Evolutionary conservation across 2,888 invertebrate genomes (phyloP).

Genomic region (Rhamnusium bicolor): DNA sequence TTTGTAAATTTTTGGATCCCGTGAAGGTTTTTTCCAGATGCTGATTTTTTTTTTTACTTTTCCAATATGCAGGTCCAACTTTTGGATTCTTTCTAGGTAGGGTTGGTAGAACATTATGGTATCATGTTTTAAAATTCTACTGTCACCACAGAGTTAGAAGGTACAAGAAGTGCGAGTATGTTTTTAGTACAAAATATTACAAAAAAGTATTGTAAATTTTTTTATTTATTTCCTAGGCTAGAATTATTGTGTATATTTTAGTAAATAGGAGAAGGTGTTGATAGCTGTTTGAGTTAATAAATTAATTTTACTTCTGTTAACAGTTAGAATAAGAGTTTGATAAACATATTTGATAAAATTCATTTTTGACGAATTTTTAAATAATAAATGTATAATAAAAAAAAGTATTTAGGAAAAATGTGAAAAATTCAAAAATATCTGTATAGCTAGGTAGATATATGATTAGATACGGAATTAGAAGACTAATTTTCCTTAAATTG

Average conservation of each 20-base stretch:
- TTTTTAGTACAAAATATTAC: conserved; percentile 10
- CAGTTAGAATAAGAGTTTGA: background rate
- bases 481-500: conserved; percentile 12
- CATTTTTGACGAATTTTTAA: conserved; percentile 10
- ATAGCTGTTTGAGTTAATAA: background rate
- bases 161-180: background rate
- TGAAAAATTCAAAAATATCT: conserved; percentile 21
- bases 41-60: no score
- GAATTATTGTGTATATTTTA: conserved; percentile 13
- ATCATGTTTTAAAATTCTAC: background rate
- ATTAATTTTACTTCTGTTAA: background rate
- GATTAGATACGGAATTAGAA: conserved; percentile 20
- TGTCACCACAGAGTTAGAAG: background rate
- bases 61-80: no score
- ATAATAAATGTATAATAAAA: conserved; percentile 11
- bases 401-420: conserved; percentile 22
- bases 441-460: no score
- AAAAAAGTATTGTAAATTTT: conserved; percentile 24
- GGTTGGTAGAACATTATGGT: background rate
- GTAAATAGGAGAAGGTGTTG: conserved; percentile 15
- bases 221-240: conserved; percentile 20
- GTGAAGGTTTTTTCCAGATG: no score
- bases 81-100: no score
- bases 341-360: conserved; percentile 15
- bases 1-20: no score